These are phyloP conservation scores for Lutjanus campechanus DNA, from an alignment of 2,797 vertebrate species.

Conservation along the genomic window DNA sequence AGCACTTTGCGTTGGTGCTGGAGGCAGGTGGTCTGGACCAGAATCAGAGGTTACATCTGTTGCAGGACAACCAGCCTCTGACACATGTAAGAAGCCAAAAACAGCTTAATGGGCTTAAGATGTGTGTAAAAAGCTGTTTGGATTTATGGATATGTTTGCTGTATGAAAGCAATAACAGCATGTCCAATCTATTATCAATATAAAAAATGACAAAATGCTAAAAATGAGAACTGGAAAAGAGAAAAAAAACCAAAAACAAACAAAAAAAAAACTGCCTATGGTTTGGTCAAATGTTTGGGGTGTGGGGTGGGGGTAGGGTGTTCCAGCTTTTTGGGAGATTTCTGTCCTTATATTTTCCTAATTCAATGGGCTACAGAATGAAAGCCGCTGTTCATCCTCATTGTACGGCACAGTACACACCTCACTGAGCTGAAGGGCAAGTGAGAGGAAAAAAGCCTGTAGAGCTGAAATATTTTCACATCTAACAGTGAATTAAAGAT, in stretches of 20 bases:
- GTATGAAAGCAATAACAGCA: not conserved
- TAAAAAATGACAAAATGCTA: not conserved
- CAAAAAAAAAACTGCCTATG: no score
- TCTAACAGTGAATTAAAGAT: no score
- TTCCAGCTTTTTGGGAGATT: no score
- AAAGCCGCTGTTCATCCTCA: no score
- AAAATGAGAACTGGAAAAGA: not conserved
- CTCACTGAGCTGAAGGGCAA: no score
- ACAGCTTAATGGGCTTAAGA: not conserved
- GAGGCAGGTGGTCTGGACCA: constrained; percentile 94
- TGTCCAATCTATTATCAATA: not conserved
- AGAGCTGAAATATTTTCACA: no score
- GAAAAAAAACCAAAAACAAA: no score
- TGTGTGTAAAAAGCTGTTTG: not conserved
- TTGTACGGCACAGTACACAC: no score
- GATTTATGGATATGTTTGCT: not conserved
- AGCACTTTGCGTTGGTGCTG: constrained; percentile 97
- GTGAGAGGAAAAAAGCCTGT: no score
- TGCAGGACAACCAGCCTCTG: constrained; percentile 97
- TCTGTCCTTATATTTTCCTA: no score
- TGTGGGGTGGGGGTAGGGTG: no score
- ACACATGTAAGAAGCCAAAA: constrained; percentile 91
- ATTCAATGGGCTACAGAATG: no score
- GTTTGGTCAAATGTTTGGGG: not conserved
- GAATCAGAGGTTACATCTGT: constrained; percentile 93